phyloP scores from a whole-genome alignment of 2,888 invertebrate species.

The Rhyacophila evoluta region DNA sequence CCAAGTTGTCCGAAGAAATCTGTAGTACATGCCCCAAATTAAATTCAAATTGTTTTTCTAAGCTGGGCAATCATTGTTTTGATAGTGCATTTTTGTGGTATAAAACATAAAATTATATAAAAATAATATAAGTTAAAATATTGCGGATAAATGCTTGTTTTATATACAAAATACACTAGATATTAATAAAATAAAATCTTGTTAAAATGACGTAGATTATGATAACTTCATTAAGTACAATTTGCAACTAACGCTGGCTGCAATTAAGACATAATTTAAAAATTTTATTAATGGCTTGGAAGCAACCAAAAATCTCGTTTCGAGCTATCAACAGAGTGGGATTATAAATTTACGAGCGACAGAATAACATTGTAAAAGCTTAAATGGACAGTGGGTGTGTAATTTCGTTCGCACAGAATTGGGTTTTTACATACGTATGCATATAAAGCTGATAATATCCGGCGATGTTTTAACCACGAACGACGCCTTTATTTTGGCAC shows the following conservation, averaged over 20 bases:
- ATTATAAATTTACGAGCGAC: neutral
- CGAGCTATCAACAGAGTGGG: neutral
- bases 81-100: no score
- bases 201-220: no score
- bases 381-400: conserved; percentile 1
- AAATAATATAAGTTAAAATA: no score
- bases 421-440: conserved; percentile 5
- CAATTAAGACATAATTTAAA: neutral
- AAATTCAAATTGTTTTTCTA: no score
- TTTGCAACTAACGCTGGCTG: neutral
- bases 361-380: neutral
- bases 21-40: no score
- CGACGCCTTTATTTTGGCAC: conserved; percentile 40
- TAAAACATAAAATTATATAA: no score
- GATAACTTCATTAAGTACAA: neutral
- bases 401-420: neutral
- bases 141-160: no score
- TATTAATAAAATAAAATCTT: no score
- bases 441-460: conserved; percentile 18
- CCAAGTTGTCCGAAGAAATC: no score
- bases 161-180: no score
- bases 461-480: conserved; percentile 14
- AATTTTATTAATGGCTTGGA: conserved; percentile 4
- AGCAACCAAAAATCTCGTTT: neutral
- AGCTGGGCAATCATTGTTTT: no score